phyloP scores from a whole-genome alignment of 2,888 invertebrate species.

The Zygaena filipendulae region DNA sequence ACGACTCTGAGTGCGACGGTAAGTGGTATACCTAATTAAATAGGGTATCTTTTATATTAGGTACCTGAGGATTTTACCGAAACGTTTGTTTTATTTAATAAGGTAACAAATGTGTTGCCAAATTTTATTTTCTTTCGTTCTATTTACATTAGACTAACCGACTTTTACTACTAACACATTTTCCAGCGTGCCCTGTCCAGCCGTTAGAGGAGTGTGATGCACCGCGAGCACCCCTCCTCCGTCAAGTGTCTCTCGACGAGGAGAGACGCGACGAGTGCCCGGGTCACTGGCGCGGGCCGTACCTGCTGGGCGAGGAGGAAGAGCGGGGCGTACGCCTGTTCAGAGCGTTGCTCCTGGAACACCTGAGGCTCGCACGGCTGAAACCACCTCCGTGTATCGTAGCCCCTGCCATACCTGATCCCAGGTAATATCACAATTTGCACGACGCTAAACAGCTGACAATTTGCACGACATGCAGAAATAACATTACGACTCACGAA shows the following conservation, averaged over 20 bases:
- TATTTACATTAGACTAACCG: too few species aligned
- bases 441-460: too few species aligned
- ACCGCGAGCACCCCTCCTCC: constrained; percentile 49
- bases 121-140: too few species aligned
- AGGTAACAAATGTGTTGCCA: too few species aligned
- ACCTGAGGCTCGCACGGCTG: constrained; percentile 47
- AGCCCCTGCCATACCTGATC: constrained; percentile 48
- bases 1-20: too few species aligned
- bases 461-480: background rate
- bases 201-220: constrained; percentile 54
- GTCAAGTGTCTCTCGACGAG: constrained; percentile 59
- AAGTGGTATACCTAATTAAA: too few species aligned
- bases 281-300: constrained; percentile 54
- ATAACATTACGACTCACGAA: too few species aligned
- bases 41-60: too few species aligned
- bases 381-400: constrained; percentile 51
- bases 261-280: constrained; percentile 58
- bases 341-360: constrained; percentile 52
- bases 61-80: too few species aligned
- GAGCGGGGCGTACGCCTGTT: constrained; percentile 61
- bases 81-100: too few species aligned
- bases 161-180: too few species aligned
- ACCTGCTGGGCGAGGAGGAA: constrained; percentile 51
- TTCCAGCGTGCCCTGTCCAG: constrained; percentile 50
- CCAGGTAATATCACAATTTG: too few species aligned